Evolutionary conservation across 2,113 vertebrate species (phyloP), one percentile per base, ranked within the genome.

Genomic region (Antechinus flavipes): DNA sequence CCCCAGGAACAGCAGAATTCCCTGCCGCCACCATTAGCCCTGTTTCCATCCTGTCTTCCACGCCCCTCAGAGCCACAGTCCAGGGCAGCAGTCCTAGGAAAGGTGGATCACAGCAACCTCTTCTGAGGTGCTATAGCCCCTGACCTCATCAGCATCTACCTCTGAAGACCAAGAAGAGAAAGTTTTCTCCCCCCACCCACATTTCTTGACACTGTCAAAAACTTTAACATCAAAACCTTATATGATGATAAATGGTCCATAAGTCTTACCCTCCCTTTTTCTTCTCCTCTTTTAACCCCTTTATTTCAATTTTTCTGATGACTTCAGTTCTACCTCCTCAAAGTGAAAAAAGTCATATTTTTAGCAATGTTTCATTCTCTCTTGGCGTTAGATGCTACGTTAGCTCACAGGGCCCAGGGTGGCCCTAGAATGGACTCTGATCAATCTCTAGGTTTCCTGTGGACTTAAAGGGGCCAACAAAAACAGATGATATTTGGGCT

Each of bases 231-330:
- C 35, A 42, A 84, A 42, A 42, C 61, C 1, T n/a, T 76, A 12
- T n/a, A n/a, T n/a, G 61, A 76, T n/a, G 35, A 16, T 84, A 84
- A 23, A 35, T 35, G 30, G 61, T 68, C 0, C 61, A 14, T 68
- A 68, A 23, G 68, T 84, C 16, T 84, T n/a, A 22, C 19, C 68
- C 16, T 84, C 93, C 84, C 89, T 42, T 26, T 95, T 89, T 93
- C 19, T 61, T 94, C 94, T 90, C 10, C 23, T 91, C 25, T 96
- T 93, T 93, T 94, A 94, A 96, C 53, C 54, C 55, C 68, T 26
- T 93, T 93, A 91, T 94, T 97, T 96, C 52, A 93, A 95, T 96
- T 95, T 97, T 90, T 94, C 55, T 92, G 96, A 47, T 97, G 95
- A 54, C 96, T 96, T 42, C 92, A 97, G 95, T 89, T 95, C 92